These are phyloP conservation scores for Nomada lathburiana DNA, from an alignment of 2,888 invertebrate genomes.

Conservation along the genomic window DNA sequence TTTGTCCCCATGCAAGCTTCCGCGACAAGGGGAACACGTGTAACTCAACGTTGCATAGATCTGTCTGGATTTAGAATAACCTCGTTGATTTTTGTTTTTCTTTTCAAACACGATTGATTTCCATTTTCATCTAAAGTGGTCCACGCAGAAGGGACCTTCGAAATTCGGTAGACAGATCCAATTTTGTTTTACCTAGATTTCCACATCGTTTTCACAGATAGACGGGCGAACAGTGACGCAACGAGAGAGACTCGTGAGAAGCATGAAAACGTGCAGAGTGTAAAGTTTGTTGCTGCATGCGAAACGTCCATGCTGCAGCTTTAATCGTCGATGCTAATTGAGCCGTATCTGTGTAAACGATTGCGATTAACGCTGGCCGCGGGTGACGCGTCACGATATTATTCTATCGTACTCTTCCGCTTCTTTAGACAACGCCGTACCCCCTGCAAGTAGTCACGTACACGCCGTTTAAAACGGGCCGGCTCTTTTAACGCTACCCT, in stretches of 20 bases:
- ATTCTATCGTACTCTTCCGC: conserved; percentile 56
- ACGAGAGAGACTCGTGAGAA: conserved; percentile 9
- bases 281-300: conserved; percentile 42
- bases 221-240: not conserved
- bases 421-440: conserved; percentile 25
- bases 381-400: conserved; percentile 52
- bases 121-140: too few species aligned
- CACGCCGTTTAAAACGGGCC: conserved; percentile 52
- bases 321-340: conserved; percentile 65
- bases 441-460: conserved; percentile 53
- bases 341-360: conserved; percentile 61
- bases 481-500: conserved; percentile 42
- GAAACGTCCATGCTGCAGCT: conserved; percentile 11
- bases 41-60: not conserved
- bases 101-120: too few species aligned
- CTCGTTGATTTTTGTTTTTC: not conserved
- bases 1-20: not conserved
- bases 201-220: not conserved
- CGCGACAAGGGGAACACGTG: not conserved
- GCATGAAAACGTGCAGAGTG: conserved; percentile 18
- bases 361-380: conserved; percentile 63
- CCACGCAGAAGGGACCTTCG: too few species aligned
- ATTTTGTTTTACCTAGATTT: not conserved
- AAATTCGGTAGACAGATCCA: not conserved
- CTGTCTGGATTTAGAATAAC: not conserved